A percentile compares a stretch with the other conserved stretches of the same genome.
Evolutionary conservation across 2,888 invertebrate genomes (phyloP).

Genomic region (Stenolophus ochropezus): DNA sequence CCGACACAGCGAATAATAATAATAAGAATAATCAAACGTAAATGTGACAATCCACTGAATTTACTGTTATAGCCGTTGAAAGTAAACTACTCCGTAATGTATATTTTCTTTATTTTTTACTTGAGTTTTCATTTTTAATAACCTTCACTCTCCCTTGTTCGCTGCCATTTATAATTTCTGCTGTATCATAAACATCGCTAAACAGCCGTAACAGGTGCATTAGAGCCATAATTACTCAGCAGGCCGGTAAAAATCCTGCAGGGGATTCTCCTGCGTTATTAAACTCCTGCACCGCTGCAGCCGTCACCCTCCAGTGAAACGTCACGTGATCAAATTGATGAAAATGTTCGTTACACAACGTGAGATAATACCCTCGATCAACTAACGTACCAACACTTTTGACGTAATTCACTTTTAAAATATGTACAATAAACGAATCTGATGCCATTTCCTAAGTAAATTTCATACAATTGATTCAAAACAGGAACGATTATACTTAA

Average conservation of each 20-base stretch:
- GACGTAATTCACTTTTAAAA: too few relatives aligned
- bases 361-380: background rate
- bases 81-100: too few relatives aligned
- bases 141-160: background rate
- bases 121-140: background rate
- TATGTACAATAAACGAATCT: too few relatives aligned
- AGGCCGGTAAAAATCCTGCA: slow-evolving; percentile 27
- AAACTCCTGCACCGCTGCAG: background rate
- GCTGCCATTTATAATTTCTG: slow-evolving; percentile 16
- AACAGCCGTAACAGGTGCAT: slow-evolving; percentile 30
- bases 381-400: too few relatives aligned
- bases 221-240: slow-evolving; percentile 30
- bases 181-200: slow-evolving; percentile 26
- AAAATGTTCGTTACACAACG: background rate
- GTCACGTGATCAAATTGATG: background rate
- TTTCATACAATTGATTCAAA: too few relatives aligned
- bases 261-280: slow-evolving; percentile 31
- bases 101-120: background rate
- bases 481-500: too few relatives aligned
- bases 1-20: too few relatives aligned
- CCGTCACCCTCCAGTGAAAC: background rate
- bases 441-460: too few relatives aligned
- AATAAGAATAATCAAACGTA: too few relatives aligned
- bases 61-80: too few relatives aligned
- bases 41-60: too few relatives aligned